A percentile compares a stretch with the other conserved stretches of the same genome.
phyloP scores from a whole-genome alignment of 2,797 vertebrate genomes.

The Anolis apletophallus region DNA sequence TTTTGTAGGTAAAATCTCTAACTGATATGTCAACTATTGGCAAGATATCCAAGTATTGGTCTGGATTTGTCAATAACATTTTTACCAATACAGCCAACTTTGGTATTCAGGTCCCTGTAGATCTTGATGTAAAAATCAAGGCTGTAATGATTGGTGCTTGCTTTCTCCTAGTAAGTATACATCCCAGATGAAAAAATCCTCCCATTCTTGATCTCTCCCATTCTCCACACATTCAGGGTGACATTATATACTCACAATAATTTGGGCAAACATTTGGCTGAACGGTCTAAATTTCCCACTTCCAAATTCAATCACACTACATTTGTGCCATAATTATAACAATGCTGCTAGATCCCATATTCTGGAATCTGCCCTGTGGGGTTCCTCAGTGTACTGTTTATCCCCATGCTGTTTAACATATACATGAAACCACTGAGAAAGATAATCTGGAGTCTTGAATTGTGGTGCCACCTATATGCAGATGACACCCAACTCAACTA shows the following conservation, averaged over 20 bases:
- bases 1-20: constrained; percentile 87
- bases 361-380: no score
- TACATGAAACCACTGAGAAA: no score
- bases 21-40: constrained; percentile 92
- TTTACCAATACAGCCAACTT: constrained; percentile 97
- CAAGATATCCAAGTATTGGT: constrained; percentile 98
- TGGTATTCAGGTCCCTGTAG: constrained; percentile 93
- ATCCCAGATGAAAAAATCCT: background rate
- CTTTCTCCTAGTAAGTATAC: constrained; percentile 93
- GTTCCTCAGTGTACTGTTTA: no score
- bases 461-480: no score
- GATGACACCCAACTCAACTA: no score
- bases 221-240: background rate
- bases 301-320: background rate
- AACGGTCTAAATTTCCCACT: background rate
- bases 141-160: constrained; percentile 95
- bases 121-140: constrained; percentile 94
- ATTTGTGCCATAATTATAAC: no score
- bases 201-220: background rate
- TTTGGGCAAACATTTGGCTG: no score
- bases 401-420: no score
- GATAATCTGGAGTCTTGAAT: no score
- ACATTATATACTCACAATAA: background rate
- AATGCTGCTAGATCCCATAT: no score
- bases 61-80: constrained; percentile 90